Evolutionary conservation across 1,140 invertebrate genomes (phyloP).

Genomic region (Meteorus sp.): DNA sequence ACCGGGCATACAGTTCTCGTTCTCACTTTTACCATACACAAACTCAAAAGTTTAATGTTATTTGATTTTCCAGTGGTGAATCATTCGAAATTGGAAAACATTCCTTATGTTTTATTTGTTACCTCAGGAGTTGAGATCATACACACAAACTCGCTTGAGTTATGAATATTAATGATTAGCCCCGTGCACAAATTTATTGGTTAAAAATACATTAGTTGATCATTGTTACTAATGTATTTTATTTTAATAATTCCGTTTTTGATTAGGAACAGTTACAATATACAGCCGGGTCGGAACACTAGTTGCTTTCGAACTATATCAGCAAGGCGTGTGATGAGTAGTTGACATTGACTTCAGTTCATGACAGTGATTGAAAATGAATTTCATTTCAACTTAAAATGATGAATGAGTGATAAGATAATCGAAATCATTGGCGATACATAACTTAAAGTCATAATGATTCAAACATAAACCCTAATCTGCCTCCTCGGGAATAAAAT

Average conservation of each 20-base stretch:
- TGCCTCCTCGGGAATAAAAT: conserved; percentile 35
- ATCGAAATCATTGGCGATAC: conserved; percentile 1
- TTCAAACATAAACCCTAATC: conserved; percentile 32
- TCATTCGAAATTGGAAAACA: conserved; percentile 32
- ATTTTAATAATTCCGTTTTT: conserved; percentile 2
- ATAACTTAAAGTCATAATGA: conserved; percentile 23
- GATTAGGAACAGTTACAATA: not conserved
- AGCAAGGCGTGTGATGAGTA: conserved; percentile 11
- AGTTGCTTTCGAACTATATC: not conserved
- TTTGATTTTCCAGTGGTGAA: too few species aligned
- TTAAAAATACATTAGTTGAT: conserved; percentile 19
- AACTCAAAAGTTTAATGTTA: conserved; percentile 13
- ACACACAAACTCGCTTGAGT: conserved; percentile 43
- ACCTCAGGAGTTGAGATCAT: conserved; percentile 60
- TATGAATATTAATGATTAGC: conserved; percentile 32
- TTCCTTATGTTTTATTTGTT: conserved; percentile 37
- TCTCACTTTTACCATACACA: too few species aligned
- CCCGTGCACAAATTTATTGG: conserved; percentile 24
- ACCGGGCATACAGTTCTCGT: conserved; percentile 38
- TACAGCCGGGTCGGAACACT: not conserved
- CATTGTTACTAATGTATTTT: conserved; percentile 2
- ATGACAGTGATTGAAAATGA: conserved; percentile 28
- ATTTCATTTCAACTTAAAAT: not conserved
- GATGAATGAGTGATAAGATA: not conserved
- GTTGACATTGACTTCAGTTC: too few species aligned